Conservation (phyloP, 2,888 invertebrate genomes). For the Tetragonisca angustula region DNA sequence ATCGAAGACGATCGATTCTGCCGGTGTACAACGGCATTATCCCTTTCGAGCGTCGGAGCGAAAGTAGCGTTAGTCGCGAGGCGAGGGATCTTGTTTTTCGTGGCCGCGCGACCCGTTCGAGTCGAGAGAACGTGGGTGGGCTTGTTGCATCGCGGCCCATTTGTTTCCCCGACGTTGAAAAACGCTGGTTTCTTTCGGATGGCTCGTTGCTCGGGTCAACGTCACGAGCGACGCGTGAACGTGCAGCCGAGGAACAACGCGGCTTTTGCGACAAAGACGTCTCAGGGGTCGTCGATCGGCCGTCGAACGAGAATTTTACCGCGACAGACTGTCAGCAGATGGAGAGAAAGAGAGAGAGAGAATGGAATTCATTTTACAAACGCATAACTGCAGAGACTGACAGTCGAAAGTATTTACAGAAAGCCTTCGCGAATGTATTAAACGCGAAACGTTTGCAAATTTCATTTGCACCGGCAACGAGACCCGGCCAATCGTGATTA, state of each 20-base stretch:
- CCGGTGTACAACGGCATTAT: not conserved
- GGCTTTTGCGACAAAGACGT: not conserved
- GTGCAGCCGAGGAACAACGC: not conserved
- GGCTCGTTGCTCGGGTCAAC: constrained; percentile 55
- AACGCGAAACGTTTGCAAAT: not conserved
- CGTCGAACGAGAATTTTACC: not conserved
- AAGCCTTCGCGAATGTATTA: not conserved
- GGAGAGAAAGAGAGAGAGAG: not conserved
- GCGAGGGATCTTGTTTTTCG: constrained; percentile 42
- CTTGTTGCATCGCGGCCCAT: constrained; percentile 71
- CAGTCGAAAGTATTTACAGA: not conserved
- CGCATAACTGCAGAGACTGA: not conserved
- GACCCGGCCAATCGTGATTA: not conserved
- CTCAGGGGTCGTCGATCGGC: not conserved
- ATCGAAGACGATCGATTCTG: constrained; percentile 12
- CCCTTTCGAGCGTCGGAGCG: not conserved
- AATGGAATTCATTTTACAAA: not conserved
- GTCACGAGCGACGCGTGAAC: constrained; percentile 43
- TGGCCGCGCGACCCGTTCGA: constrained; percentile 32
- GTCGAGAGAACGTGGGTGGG: constrained; percentile 54
- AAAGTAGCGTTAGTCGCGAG: constrained; percentile 1
- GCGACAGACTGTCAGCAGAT: not conserved
- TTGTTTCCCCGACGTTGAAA: constrained; percentile 76
- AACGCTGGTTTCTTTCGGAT: constrained; percentile 70
- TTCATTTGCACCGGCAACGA: not conserved